Evolutionary conservation across 92 coral and sea anemone species (phyloP).

Genomic region (Epizoanthus rinbou): DNA sequence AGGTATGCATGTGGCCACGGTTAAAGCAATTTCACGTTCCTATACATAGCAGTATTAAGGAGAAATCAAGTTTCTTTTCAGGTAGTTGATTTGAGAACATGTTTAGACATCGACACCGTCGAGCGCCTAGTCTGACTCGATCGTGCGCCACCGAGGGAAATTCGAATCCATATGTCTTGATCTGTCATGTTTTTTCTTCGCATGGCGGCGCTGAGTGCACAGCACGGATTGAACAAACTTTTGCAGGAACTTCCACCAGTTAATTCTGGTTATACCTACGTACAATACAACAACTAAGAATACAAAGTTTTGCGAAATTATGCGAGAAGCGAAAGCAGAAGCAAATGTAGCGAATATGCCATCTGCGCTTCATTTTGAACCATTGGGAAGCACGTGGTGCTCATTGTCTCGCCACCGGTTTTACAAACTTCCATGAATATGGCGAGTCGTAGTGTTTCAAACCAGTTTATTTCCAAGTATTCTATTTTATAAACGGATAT

Average conservation of each 20-base stretch:
- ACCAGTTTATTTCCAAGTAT: no score
- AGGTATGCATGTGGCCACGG: slow-evolving; percentile 13
- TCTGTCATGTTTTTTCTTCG: background rate
- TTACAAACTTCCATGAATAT: no score
- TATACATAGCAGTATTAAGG: background rate
- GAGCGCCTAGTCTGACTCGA: background rate
- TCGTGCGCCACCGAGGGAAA: slow-evolving; percentile 43
- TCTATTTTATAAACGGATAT: background rate
- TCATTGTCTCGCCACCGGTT: background rate
- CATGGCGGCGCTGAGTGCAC: background rate
- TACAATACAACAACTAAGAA: no score
- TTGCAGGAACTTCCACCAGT: background rate
- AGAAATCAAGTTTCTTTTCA: background rate
- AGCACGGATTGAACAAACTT: background rate
- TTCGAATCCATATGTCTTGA: slow-evolving; percentile 18
- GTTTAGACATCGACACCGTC: background rate
- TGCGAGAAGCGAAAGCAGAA: no score
- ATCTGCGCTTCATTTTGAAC: background rate
- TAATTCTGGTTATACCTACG: background rate
- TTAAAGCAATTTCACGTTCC: background rate
- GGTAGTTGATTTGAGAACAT: slow-evolving; percentile 7
- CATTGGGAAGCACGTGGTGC: slow-evolving; percentile 21
- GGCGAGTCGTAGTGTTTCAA: background rate
- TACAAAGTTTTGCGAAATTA: no score
- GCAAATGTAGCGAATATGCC: no score